These are phyloP conservation scores for Drosophila nr. perissopoda DNA, from an alignment of 2,888 invertebrate genomes.

Conservation along the genomic window DNA sequence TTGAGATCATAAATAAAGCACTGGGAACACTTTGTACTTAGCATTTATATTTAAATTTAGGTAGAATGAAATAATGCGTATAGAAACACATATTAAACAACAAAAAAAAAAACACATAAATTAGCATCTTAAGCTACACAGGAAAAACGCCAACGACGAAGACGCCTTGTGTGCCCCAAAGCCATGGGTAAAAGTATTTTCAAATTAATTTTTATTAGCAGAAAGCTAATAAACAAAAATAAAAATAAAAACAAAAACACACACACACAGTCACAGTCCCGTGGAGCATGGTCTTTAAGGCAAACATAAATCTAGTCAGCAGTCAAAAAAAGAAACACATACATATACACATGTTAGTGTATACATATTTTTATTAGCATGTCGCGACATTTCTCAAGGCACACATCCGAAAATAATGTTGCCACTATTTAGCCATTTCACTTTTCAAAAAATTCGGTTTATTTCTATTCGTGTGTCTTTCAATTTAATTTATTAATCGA, in stretches of 20 bases:
- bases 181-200: constrained; percentile 71
- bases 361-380: constrained; percentile 76
- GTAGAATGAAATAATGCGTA: constrained; percentile 61
- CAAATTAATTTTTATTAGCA: constrained; percentile 80
- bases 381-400: constrained; percentile 79
- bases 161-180: constrained; percentile 37
- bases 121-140: constrained; percentile 70
- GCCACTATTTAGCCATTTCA: constrained; percentile 72
- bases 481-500: constrained; percentile 82
- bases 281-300: constrained; percentile 40
- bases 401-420: constrained; percentile 64
- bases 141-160: constrained; percentile 26
- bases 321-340: constrained; percentile 19
- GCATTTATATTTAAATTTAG: constrained; percentile 57
- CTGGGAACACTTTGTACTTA: constrained; percentile 57
- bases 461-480: constrained; percentile 69
- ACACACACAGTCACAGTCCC: constrained; percentile 4
- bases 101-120: constrained; percentile 72
- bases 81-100: constrained; percentile 39
- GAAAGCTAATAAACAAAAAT: constrained; percentile 72
- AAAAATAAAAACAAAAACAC: constrained; percentile 31
- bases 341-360: not conserved
- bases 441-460: constrained; percentile 23
- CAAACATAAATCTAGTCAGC: constrained; percentile 66
- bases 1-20: constrained; percentile 66